A percentile compares a stretch with the other conserved stretches of the same genome.
These are phyloP conservation scores for Geodia barretti DNA, from an alignment of 37 sponge, comb jelly and placozoan genomes.

Conservation along the genomic window DNA sequence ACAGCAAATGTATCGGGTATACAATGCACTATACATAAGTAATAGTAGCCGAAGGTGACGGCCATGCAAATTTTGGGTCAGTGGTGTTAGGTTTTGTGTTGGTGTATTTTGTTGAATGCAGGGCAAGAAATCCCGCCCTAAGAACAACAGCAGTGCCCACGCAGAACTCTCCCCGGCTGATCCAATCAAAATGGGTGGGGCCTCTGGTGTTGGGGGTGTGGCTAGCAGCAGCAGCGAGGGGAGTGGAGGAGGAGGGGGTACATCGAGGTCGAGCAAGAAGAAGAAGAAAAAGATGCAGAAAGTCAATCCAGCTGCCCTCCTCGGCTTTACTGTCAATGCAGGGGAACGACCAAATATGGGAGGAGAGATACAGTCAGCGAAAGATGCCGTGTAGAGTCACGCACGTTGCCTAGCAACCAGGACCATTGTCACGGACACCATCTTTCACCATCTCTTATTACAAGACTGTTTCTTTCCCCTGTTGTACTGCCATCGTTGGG, in stretches of 20 bases:
- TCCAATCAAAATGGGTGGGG: no score
- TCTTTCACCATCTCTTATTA: not conserved
- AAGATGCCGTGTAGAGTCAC: slow-evolving; percentile 35
- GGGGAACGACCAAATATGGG: slow-evolving; percentile 75
- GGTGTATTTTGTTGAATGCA: no score
- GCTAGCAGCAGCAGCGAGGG: not conserved
- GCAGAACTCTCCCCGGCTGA: not conserved
- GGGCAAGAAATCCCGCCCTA: not conserved
- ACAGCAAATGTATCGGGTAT: no score
- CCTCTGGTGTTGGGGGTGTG: not conserved
- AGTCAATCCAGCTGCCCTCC: slow-evolving; percentile 59
- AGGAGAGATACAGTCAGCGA: slow-evolving; percentile 65
- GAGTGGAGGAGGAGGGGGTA: slow-evolving; percentile 20
- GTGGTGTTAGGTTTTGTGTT: no score
- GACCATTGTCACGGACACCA: not conserved
- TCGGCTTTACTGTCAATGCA: slow-evolving; percentile 83
- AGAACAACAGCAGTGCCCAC: not conserved
- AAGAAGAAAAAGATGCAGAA: slow-evolving; percentile 62
- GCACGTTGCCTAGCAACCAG: not conserved
- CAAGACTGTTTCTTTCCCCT: no score
- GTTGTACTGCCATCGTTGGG: no score
- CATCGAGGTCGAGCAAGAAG: slow-evolving; percentile 44
- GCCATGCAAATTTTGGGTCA: no score
- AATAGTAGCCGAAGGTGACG: no score
- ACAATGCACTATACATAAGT: no score